These are phyloP conservation scores for Himalopsyche anomala DNA, from an alignment of 2,888 invertebrate species.

Conservation along the genomic window DNA sequence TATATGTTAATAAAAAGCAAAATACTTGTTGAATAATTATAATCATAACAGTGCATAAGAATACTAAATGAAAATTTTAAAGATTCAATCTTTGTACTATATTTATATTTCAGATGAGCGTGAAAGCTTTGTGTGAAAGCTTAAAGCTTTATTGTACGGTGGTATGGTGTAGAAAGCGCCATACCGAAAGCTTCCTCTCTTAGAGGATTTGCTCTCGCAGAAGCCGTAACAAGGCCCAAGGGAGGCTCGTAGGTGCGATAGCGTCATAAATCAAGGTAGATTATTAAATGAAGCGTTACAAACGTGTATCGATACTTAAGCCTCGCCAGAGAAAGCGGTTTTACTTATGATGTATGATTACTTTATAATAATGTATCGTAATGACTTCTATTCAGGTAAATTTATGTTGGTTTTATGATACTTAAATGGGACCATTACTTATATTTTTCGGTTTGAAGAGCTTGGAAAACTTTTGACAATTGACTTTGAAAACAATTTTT, in stretches of 20 bases:
- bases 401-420: slow-evolving; percentile 14
- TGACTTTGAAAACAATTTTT: no score
- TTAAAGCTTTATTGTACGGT: neutral
- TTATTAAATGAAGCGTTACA: slow-evolving; percentile 49
- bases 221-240: slow-evolving; percentile 59
- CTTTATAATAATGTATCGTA: slow-evolving; percentile 34
- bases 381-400: slow-evolving; percentile 8
- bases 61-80: no score
- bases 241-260: slow-evolving; percentile 51
- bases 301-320: slow-evolving; percentile 35
- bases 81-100: no score
- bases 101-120: neutral
- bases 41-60: no score
- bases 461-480: no score
- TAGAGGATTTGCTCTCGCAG: slow-evolving; percentile 36
- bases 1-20: no score
- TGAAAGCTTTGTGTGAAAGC: neutral
- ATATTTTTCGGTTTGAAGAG: neutral
- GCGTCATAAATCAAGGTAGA: slow-evolving; percentile 56
- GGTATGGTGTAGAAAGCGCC: neutral
- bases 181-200: slow-evolving; percentile 16
- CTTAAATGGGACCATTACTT: neutral
- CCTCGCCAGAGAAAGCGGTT: slow-evolving; percentile 35
- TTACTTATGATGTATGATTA: slow-evolving; percentile 41
- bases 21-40: no score